Evolutionary conservation across 2,888 invertebrate genomes (phyloP).

Genomic region (Agelastica alni): DNA sequence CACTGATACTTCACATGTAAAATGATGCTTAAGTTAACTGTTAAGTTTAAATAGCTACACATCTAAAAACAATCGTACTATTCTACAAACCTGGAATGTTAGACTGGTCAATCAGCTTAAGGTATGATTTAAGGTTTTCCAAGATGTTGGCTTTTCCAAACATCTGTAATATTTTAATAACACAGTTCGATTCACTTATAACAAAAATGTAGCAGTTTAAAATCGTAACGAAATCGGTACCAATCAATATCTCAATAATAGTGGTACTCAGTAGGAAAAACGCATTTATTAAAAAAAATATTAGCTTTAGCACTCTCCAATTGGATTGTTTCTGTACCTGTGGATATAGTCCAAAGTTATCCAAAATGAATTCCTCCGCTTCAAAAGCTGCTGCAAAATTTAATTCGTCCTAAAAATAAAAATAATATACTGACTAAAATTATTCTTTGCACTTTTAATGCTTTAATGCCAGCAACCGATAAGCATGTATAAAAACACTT

Average conservation of each 20-base stretch:
- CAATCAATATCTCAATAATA: neutral
- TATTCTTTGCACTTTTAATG: too few species aligned
- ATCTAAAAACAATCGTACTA: too few species aligned
- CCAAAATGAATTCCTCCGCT: neutral
- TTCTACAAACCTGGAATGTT: neutral
- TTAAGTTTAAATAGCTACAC: too few species aligned
- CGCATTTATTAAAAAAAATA: neutral
- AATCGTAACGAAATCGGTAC: neutral
- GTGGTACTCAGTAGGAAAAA: neutral
- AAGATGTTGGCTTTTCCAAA: neutral
- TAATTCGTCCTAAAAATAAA: neutral
- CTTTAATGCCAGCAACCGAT: too few species aligned
- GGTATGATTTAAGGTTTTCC: neutral
- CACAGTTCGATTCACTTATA: neutral
- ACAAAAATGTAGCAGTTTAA: neutral
- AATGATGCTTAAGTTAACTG: too few species aligned
- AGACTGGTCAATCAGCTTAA: neutral
- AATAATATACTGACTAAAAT: too few species aligned
- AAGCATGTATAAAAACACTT: too few species aligned
- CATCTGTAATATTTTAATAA: neutral
- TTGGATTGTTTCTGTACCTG: neutral
- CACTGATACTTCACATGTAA: too few species aligned
- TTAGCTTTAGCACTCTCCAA: neutral
- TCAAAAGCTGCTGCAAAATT: slow-evolving; percentile 6
- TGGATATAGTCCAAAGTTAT: slow-evolving; percentile 10